Conservation (phyloP, 2,888 invertebrate genomes). For the Acrobasis suavella region DNA sequence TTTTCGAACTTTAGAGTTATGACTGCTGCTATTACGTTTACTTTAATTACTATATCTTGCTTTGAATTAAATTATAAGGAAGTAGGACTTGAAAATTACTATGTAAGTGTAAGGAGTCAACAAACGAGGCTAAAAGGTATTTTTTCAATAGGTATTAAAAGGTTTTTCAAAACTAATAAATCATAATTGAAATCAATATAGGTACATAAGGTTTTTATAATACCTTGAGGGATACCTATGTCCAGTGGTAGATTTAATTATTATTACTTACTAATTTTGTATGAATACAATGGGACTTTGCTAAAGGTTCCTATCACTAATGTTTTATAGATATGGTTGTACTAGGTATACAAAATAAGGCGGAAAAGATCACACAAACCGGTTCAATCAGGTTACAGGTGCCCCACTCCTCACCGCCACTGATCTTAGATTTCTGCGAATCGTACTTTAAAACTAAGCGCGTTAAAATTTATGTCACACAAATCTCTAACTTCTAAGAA, state of each 20-base stretch:
- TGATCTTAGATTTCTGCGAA: background rate
- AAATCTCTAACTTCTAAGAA: background rate
- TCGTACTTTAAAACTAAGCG: background rate
- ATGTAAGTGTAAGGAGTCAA: too few species aligned
- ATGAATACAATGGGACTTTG: too few species aligned
- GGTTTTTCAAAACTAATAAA: too few species aligned
- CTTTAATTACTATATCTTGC: background rate
- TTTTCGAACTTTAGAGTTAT: background rate
- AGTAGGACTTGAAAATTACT: too few species aligned
- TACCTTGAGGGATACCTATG: too few species aligned
- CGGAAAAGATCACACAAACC: conserved; percentile 2
- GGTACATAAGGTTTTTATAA: too few species aligned
- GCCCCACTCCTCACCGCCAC: background rate
- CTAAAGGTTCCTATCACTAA: too few species aligned
- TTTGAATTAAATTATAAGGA: background rate
- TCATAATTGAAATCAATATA: too few species aligned
- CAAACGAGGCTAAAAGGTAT: background rate
- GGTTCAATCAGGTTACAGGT: conserved; percentile 1
- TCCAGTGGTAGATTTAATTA: too few species aligned
- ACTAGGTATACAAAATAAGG: background rate
- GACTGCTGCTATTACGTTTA: background rate
- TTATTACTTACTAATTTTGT: too few species aligned
- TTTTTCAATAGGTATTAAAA: background rate
- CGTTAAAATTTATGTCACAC: background rate
- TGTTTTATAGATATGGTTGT: background rate